Conservation (phyloP, 2,113 vertebrate species). For the Pygoscelis adeliae region DNA sequence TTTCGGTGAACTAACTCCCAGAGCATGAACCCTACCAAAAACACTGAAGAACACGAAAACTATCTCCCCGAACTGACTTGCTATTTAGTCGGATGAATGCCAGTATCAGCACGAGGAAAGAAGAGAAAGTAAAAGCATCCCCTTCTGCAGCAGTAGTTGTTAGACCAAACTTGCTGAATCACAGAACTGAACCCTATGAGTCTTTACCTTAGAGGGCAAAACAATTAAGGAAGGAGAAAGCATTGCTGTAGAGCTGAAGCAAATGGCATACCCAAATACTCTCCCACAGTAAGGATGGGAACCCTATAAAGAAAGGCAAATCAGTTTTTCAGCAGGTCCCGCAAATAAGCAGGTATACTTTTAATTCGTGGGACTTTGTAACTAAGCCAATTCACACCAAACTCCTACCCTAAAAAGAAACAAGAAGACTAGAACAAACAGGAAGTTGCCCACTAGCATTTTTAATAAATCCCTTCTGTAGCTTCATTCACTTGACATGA, state of each 20-base stretch:
- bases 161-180: neutral
- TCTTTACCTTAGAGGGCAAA: neutral
- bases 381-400: neutral
- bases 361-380: too few relatives aligned
- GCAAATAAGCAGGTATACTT: neutral
- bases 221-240: neutral
- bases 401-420: neutral
- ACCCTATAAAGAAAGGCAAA: neutral
- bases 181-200: neutral
- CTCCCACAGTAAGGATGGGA: neutral
- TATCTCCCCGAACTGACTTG: neutral
- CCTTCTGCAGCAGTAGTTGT: neutral
- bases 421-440: neutral
- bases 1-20: neutral
- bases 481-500: neutral
- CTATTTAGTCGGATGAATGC: neutral
- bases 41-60: neutral
- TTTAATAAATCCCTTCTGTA: neutral
- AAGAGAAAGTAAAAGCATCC: neutral
- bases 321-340: neutral
- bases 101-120: accelerated
- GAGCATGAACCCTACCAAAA: neutral
- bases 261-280: neutral
- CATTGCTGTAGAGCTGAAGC: neutral
- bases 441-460: neutral